Base-by-base conservation (phyloP, 2,113 vertebrate genomes). In the Aptenodytes patagonicus region DNA sequence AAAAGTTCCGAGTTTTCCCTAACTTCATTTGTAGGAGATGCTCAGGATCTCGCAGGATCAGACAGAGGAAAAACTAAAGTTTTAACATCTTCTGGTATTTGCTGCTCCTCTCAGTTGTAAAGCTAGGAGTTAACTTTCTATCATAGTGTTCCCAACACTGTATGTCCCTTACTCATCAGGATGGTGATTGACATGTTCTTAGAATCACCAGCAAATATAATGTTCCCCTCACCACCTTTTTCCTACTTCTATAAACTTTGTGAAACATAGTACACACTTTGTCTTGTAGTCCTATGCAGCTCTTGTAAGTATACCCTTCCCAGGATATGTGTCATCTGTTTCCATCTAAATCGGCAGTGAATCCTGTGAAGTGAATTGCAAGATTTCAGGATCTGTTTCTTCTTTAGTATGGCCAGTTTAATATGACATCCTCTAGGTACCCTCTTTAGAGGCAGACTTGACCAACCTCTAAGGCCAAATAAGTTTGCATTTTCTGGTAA, bases 111-210 rank as follows among this genome's bases (percentile, higher is more conserved):
- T 85, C 21, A 31, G 24, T 75, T 71, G 18, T 66, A 79, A 84
- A 86, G 16, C n/a, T 28, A 11, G 13, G 52, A 88, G 29, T 47
- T 70, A 51, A 38, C 18, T 58, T 94, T 52, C 31, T 57, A 0
- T 85, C 28, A 17, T 10, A 55, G 10, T 28, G 10, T 66, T 91
- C 44, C 17, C 32, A 66, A 6, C 10, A 9, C 12, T 61, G 28
- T 54, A 1, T 52, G 20, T 55, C 20, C n/a, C 46, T 88, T 54
- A 38, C 13, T 25, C 13, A 62, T 58, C 28, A 58, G 26, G 17
- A 20, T 47, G 42, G 22, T 92, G 34, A 40, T 6, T 2, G 2
- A 5, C 11, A 2, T 1, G 0, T 72, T 87, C 52, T 25, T 79
- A 44, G 47, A 83, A 79, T 49, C 38, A 44, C 31, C 24, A 57